phyloP scores from a whole-genome alignment of 2,113 vertebrate genomes.

The Nestor notabilis region DNA sequence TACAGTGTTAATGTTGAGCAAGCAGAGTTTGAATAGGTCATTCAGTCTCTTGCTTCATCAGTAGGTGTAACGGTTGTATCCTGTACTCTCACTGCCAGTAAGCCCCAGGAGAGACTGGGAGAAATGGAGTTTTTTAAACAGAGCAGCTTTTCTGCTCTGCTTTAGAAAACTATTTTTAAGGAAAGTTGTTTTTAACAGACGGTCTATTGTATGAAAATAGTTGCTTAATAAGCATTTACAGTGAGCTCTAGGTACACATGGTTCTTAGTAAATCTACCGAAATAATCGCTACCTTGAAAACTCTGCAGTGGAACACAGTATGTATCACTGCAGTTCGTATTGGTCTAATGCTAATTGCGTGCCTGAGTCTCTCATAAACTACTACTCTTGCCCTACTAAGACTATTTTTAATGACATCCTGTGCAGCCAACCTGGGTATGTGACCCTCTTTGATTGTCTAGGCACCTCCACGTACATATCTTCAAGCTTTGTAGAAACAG shows the following conservation, averaged over 20 bases:
- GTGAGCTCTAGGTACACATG: not conserved
- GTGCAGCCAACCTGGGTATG: not conserved
- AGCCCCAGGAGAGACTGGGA: not conserved
- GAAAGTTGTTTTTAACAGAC: slow-evolving; percentile 10
- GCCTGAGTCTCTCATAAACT: not conserved
- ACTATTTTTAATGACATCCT: not conserved
- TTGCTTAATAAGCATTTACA: not conserved
- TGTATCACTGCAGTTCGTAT: not conserved
- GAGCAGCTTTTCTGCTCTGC: slow-evolving; percentile 23
- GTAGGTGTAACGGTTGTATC: slow-evolving; percentile 19
- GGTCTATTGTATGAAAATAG: slow-evolving; percentile 43
- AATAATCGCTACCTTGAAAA: not conserved
- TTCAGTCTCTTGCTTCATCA: not conserved
- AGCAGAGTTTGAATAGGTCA: not conserved
- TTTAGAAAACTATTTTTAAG: not conserved
- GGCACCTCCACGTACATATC: not conserved
- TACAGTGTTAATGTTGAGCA: not conserved
- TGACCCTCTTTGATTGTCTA: not conserved
- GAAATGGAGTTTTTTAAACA: not conserved
- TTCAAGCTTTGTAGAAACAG: not conserved
- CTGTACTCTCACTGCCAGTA: not conserved
- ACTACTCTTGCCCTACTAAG: not conserved
- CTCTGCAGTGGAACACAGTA: not conserved
- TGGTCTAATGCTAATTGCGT: not conserved
- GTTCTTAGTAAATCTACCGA: not conserved